A percentile compares a stretch with the other conserved stretches of the same genome.
These are phyloP conservation scores for Eutrigla gurnardus DNA, from an alignment of 2,797 vertebrate species.

Conservation along the genomic window DNA sequence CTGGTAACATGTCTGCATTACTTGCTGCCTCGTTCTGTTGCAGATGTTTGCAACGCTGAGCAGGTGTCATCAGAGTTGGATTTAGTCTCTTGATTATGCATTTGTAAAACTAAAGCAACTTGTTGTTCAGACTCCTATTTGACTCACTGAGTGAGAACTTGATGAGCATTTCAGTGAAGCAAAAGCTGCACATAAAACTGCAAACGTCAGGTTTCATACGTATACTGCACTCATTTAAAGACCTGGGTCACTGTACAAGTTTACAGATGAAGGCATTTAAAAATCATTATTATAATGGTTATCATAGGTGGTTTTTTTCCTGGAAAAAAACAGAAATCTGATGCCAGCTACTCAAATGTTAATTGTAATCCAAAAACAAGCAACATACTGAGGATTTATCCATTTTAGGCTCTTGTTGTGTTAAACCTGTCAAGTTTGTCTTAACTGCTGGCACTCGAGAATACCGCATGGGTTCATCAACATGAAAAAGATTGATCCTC, in stretches of 20 bases:
- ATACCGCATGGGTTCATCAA: too few relatives aligned
- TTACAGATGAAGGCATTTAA: background rate
- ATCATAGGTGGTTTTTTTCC: background rate
- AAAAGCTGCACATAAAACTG: background rate
- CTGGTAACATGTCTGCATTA: background rate
- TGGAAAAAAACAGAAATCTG: background rate
- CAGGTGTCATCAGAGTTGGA: constrained; percentile 26
- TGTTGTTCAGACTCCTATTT: background rate
- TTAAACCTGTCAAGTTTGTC: too few relatives aligned
- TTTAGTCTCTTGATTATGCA: constrained; percentile 25
- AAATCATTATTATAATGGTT: too few relatives aligned
- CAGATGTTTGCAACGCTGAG: constrained; percentile 29
- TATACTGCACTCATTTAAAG: background rate
- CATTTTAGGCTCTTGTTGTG: too few relatives aligned
- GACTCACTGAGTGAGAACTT: background rate
- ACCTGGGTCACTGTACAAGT: background rate
- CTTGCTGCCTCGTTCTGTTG: constrained; percentile 17
- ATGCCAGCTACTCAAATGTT: background rate
- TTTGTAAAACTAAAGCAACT: constrained; percentile 18
- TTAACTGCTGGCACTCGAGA: too few relatives aligned
- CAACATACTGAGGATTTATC: too few relatives aligned
- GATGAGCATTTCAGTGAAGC: background rate
- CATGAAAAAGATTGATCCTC: too few relatives aligned
- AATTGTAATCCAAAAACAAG: background rate
- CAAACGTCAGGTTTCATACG: background rate